phyloP scores from a whole-genome alignment of 2,113 vertebrate species.

The Brachypodius melanocephalos region DNA sequence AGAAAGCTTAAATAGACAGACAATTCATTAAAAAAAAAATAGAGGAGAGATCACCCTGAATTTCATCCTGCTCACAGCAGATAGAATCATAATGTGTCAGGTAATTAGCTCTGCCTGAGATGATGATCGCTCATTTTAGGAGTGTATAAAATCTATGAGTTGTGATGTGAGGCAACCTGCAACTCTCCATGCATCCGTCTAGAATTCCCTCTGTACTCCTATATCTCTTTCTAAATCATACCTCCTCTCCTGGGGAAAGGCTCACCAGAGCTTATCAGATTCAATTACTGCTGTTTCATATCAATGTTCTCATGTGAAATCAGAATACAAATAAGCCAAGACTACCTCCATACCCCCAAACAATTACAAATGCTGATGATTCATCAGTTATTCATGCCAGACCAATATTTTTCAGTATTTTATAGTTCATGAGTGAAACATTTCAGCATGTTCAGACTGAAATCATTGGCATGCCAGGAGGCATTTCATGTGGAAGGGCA shows the following conservation, averaged over 20 bases:
- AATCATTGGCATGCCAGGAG: neutral
- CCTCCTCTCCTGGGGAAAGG: conserved; percentile 19
- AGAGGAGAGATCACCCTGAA: neutral
- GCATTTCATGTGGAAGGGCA: neutral
- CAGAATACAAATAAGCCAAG: conserved; percentile 45
- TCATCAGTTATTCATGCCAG: conserved; percentile 52
- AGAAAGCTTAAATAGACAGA: conserved; percentile 19
- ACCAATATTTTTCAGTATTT: conserved; percentile 44
- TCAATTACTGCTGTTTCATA: conserved; percentile 48
- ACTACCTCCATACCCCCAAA: conserved; percentile 14
- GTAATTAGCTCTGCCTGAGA: conserved; percentile 19
- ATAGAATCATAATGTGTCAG: conserved; percentile 26
- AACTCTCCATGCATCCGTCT: neutral
- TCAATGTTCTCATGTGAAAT: conserved; percentile 53
- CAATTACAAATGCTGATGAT: conserved; percentile 3
- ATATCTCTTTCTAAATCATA: neutral
- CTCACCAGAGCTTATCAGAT: conserved; percentile 43
- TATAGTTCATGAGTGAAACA: conserved; percentile 9
- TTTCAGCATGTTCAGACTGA: conserved; percentile 27
- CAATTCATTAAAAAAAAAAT: neutral
- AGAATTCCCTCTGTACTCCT: neutral
- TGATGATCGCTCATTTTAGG: conserved; percentile 27
- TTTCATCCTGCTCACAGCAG: neutral
- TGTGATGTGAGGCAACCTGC: conserved; percentile 1
- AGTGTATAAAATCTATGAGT: neutral